Base-by-base conservation (phyloP, 2,797 vertebrate genomes). In the Miichthys miiuy region DNA sequence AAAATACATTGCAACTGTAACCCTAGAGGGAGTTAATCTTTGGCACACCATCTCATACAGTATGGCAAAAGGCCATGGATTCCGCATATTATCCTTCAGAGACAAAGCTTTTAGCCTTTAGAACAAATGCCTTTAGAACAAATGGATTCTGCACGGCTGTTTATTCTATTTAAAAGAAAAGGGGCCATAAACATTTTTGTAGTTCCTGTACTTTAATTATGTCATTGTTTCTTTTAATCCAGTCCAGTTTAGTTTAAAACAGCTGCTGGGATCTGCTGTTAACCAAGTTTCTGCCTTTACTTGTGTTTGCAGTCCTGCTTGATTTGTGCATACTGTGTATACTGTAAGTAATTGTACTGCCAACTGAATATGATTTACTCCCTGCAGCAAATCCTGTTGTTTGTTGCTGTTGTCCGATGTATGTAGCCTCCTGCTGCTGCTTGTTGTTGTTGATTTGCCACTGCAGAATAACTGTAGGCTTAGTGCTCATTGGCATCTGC, bases 401-500 rank as follows among this genome's bases (percentile, higher is more conserved):
- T 82, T 85, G 79, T 70, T 72, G 76, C 68, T 13, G 55, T 82
- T 87, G 78, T 85, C 70, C 72, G 5, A 75, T 75, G 62, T 38
- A 77, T 68, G 70, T 63, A 63, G 44, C 72, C 54, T 84, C 70
- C 64, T 66, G 68, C 75, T 79, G 85, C 76, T 78, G 66, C 61
- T 77, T 70, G 64, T 85, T 74, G 70, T 67, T 74, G 54, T 72
- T 75, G 57, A 78, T 88, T 77, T 79, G 64, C 71, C 61, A 51
- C 73, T 84, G 70, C 79, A 86, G 62, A 70, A 80, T 83, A 78
- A 87, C 71, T 76, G 65, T 71, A 70, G 83, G 72, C 80, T 72
- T 71, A 66, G 67, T 48, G 8, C 48, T 79, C 60, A n/a, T 70
- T 86, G 82, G 78, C 87, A 91, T 91, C 88, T 90, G 82, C 54